A percentile compares a stretch with the other conserved stretches of the same genome.
Conservation (phyloP, 2,113 vertebrate genomes). For the Coturnix japonica region DNA sequence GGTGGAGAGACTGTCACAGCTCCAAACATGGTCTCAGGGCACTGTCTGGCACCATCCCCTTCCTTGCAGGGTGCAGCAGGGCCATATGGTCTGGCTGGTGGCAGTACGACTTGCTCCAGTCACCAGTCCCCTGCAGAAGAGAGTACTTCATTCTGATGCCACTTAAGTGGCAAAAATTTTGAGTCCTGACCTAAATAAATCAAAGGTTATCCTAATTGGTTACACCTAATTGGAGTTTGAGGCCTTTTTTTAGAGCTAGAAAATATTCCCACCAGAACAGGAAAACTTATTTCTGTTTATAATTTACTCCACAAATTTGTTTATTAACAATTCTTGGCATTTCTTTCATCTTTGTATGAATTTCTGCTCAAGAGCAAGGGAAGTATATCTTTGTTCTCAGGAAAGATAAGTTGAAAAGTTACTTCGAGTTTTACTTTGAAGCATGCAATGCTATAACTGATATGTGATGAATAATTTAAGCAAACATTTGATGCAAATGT, state of each 20-base stretch:
- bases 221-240: slow-evolving; percentile 51
- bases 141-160: neutral
- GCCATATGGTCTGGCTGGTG: neutral
- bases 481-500: slow-evolving; percentile 49
- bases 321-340: slow-evolving; percentile 61
- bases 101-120: neutral
- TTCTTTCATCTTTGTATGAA: slow-evolving; percentile 65
- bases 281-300: slow-evolving; percentile 52
- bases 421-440: slow-evolving; percentile 70
- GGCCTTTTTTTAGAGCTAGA: slow-evolving; percentile 50
- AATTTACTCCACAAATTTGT: slow-evolving; percentile 61
- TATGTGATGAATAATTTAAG: slow-evolving; percentile 76
- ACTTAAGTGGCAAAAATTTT: neutral
- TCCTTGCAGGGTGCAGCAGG: neutral
- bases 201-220: slow-evolving; percentile 52
- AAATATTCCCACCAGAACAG: slow-evolving; percentile 35
- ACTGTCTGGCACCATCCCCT: no score
- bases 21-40: rapidly evolving
- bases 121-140: neutral
- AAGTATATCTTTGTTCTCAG: slow-evolving; percentile 61
- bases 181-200: slow-evolving; percentile 59
- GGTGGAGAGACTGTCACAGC: rapidly evolving
- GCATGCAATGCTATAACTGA: slow-evolving; percentile 68
- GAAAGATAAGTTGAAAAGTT: slow-evolving; percentile 70
- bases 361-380: slow-evolving; percentile 51